Base-by-base conservation (phyloP, 2,888 invertebrate genomes). In the Barypeithes pellucidus region DNA sequence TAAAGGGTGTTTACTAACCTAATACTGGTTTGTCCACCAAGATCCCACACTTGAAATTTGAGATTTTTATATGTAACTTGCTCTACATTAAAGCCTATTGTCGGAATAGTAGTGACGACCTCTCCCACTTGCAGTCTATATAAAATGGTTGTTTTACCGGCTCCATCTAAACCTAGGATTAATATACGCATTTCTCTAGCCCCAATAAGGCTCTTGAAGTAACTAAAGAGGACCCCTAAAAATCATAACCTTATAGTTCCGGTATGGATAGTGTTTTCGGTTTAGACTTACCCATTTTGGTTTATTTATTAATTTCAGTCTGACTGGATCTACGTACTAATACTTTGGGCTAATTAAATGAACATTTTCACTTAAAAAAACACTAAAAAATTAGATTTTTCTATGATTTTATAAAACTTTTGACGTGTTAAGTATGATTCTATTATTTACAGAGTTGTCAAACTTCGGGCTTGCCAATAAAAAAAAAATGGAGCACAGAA, bases 21-120 rank as follows among this genome's bases (percentile, higher is more conserved):
- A 87, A 99, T 99, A 89, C 98, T 98, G 75, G 98, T 99, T 86
- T 99, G 99, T 81, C 99, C 99, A 66, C 99, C 99, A 67, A 99
- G 90, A 90, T 99, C 98, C 98, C 98, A 98, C 33, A 96, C 98
- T 93, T 99, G 99, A 85, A 99, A 99, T 88, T 98, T 99, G 78
- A 99, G 90, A 89, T 99, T 99, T 90, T 98, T 98, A 87, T 98
- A 99, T 81, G 96, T 96, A 72, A 99, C 98, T 90, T 98, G 98
- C 88, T 99, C 99, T 80, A 99, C 99, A 88, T 99, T 99, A 88
- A 99, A 99, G 11, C 95, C 99, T 86, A 99, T 99, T 9, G 99
- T 99, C 77, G 98, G 96, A 88, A 95, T 99, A 39, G 99, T 99
- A 61, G 98, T 98, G 24, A 99, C 98, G 68, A 99, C 98, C 88